These are phyloP conservation scores for Cottus gobio DNA, from an alignment of 2,113 vertebrate genomes.

Conservation along the genomic window DNA sequence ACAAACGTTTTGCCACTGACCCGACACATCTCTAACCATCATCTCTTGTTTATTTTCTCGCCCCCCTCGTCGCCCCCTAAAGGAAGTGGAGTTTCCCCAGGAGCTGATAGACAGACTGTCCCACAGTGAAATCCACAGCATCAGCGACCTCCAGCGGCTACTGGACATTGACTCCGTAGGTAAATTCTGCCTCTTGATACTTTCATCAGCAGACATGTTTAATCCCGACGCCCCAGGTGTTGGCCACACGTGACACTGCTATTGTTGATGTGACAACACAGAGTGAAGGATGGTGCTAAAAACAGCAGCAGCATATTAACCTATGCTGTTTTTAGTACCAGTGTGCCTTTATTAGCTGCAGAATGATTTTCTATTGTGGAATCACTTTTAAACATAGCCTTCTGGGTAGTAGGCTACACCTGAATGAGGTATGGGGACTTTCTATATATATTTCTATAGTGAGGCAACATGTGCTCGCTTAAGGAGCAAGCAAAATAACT, in stretches of 20 bases:
- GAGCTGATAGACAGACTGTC: slow-evolving; percentile 95
- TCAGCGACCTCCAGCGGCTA: slow-evolving; percentile 98
- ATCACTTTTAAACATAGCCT: neutral
- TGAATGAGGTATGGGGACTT: neutral
- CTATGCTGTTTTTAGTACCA: neutral
- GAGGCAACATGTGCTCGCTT: neutral
- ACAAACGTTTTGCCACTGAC: slow-evolving; percentile 18
- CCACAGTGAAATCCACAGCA: slow-evolving; percentile 97
- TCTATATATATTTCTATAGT: neutral
- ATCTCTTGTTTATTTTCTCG: slow-evolving; percentile 59
- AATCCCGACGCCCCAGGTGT: neutral
- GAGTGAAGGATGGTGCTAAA: slow-evolving; percentile 4
- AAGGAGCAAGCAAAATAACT: neutral
- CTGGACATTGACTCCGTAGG: slow-evolving; percentile 99
- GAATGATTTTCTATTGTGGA: neutral
- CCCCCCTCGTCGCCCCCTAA: neutral
- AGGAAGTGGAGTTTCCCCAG: slow-evolving; percentile 95
- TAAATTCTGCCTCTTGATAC: slow-evolving; percentile 91
- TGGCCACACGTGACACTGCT: slow-evolving; percentile 17
- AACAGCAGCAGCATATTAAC: slow-evolving; percentile 8
- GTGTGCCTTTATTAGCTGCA: neutral
- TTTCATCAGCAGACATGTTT: slow-evolving; percentile 28
- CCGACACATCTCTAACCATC: slow-evolving; percentile 52
- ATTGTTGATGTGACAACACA: slow-evolving; percentile 1
- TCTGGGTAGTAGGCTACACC: slow-evolving; percentile 2